Percentiles rank a stretch among this genome's conserved stretches.
Conservation (phyloP, 2,797 vertebrate species). For the Dromococcyx pavoninus region DNA sequence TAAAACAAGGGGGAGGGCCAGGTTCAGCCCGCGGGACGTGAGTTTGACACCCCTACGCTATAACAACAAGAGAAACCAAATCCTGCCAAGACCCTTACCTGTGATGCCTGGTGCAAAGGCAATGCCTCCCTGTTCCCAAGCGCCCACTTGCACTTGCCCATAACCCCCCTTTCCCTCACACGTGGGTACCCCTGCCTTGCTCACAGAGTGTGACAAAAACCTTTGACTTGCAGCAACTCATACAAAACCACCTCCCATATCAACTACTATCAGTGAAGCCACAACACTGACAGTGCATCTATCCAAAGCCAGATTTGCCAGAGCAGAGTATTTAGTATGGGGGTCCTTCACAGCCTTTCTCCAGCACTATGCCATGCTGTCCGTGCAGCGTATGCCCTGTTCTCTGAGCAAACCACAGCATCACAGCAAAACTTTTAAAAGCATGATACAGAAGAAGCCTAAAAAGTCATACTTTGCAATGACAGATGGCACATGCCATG, state of each 20-base stretch:
- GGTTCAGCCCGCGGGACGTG: no score
- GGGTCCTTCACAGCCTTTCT: not conserved
- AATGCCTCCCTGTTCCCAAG: fast-evolving
- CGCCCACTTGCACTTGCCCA: fast-evolving
- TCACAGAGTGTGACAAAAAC: not conserved
- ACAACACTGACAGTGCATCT: not conserved
- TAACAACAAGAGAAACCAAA: not conserved
- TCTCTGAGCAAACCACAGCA: fast-evolving
- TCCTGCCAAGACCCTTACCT: not conserved
- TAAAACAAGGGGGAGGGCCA: no score
- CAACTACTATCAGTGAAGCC: not conserved
- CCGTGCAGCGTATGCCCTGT: not conserved
- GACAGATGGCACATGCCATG: fast-evolving
- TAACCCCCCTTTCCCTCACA: not conserved
- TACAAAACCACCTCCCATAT: not conserved
- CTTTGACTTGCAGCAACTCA: not conserved
- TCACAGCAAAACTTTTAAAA: not conserved
- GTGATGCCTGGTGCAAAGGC: not conserved
- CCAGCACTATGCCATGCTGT: not conserved
- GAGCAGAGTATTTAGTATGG: not conserved
- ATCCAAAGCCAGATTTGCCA: not conserved
- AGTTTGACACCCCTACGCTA: not conserved
- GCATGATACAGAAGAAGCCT: not conserved
- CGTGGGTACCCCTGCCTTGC: not conserved
- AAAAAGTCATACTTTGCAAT: not conserved